Evolutionary conservation across 2,888 invertebrate genomes (phyloP).

Genomic region (Azorinus chamasolen): DNA sequence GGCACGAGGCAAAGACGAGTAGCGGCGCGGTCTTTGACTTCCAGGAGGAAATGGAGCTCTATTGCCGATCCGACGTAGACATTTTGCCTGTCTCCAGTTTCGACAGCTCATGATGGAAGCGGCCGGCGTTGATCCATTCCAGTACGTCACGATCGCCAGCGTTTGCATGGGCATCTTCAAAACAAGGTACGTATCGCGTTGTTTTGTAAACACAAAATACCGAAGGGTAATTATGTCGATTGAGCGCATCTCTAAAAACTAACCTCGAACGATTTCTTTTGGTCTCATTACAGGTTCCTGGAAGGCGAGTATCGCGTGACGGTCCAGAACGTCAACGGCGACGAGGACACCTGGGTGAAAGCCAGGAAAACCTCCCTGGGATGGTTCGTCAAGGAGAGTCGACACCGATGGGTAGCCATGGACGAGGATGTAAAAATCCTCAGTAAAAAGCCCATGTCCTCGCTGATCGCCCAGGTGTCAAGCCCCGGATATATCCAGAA

Average conservation of each 20-base stretch:
- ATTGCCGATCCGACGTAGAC: conserved; percentile 37
- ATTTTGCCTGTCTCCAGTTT: conserved; percentile 47
- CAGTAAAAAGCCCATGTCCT: neutral
- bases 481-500: conserved; percentile 6
- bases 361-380: neutral
- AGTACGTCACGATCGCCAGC: conserved; percentile 38
- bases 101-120: conserved; percentile 22
- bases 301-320: neutral
- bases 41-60: conserved; percentile 32
- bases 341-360: neutral
- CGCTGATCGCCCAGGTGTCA: conserved; percentile 3
- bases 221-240: neutral
- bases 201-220: neutral
- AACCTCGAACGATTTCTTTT: neutral
- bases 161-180: conserved; percentile 42
- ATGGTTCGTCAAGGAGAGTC: neutral
- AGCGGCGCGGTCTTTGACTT: conserved; percentile 16
- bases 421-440: neutral
- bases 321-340: neutral
- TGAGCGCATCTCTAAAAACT: neutral
- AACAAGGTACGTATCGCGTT: too few relatives aligned
- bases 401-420: neutral
- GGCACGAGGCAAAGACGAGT: conserved; percentile 20
- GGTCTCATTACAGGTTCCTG: neutral
- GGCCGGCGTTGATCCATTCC: conserved; percentile 40